phyloP scores from a whole-genome alignment of 2,797 vertebrate genomes.

The Melanogrammus aeglefinus region DNA sequence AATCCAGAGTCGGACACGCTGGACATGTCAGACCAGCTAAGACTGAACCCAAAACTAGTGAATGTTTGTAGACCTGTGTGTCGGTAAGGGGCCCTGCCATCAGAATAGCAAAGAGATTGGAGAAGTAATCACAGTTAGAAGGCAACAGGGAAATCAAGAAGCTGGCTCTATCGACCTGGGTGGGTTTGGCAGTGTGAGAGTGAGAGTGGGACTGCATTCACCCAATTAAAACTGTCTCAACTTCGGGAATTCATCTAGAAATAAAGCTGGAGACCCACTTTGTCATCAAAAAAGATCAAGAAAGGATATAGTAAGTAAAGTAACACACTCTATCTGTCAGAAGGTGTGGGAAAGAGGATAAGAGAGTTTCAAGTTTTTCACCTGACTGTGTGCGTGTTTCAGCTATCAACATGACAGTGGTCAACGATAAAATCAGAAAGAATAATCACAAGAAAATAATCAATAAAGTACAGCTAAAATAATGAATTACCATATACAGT shows the following conservation, averaged over 20 bases:
- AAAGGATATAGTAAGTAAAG: not conserved
- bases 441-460: not conserved
- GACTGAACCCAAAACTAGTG: not conserved
- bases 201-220: conserved; percentile 29
- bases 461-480: not conserved
- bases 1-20: not conserved
- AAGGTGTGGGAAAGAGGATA: not conserved
- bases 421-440: not conserved
- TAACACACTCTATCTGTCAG: not conserved
- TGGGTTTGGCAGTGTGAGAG: conserved; percentile 31
- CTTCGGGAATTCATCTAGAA: conserved; percentile 25
- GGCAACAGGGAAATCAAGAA: conserved; percentile 50
- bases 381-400: not conserved
- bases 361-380: not conserved
- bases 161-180: conserved; percentile 24
- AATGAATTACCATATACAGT: not conserved
- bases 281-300: conserved; percentile 5
- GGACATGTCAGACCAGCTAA: not conserved
- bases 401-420: not conserved
- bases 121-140: conserved; percentile 46
- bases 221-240: conserved; percentile 40
- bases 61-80: not conserved
- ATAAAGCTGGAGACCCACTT: conserved; percentile 18
- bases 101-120: conserved; percentile 27
- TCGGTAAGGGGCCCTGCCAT: not conserved